Conservation (phyloP, 2,113 vertebrate species). For the Chaetorhynchus papuensis region DNA sequence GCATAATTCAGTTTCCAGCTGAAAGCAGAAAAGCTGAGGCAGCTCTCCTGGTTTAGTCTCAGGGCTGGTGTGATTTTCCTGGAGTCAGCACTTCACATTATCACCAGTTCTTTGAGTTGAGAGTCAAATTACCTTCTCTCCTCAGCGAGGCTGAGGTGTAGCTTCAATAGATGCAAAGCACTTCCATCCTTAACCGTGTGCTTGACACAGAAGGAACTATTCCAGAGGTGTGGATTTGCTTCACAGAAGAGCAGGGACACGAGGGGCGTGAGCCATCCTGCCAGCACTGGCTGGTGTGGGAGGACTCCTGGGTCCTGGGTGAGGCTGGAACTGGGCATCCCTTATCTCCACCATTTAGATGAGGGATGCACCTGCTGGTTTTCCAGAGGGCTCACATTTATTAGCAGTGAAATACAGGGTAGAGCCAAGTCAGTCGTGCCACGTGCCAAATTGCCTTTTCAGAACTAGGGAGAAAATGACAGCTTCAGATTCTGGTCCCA, state of each 20-base stretch:
- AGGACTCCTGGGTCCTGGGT: background rate
- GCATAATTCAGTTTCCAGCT: background rate
- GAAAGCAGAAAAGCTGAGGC: background rate
- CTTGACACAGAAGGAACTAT: background rate
- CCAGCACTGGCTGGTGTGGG: background rate
- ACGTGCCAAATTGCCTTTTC: background rate
- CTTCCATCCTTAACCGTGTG: background rate
- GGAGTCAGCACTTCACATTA: background rate
- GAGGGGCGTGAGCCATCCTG: fast-evolving
- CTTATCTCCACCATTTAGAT: background rate
- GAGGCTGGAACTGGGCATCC: background rate
- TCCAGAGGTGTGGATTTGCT: background rate
- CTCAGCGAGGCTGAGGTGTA: background rate
- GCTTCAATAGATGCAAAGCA: background rate
- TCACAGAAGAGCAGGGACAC: background rate
- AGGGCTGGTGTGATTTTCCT: background rate
- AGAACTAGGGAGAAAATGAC: background rate
- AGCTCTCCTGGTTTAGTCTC: background rate
- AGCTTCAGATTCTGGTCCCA: background rate
- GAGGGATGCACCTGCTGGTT: background rate
- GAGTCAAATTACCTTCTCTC: background rate
- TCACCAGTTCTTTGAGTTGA: background rate
- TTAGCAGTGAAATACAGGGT: background rate
- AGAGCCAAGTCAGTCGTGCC: background rate
- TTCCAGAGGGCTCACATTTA: background rate